A percentile compares a stretch with the other conserved stretches of the same genome.
Conservation (phyloP, 2,888 invertebrate species). For the Silvanus unidentatus region DNA sequence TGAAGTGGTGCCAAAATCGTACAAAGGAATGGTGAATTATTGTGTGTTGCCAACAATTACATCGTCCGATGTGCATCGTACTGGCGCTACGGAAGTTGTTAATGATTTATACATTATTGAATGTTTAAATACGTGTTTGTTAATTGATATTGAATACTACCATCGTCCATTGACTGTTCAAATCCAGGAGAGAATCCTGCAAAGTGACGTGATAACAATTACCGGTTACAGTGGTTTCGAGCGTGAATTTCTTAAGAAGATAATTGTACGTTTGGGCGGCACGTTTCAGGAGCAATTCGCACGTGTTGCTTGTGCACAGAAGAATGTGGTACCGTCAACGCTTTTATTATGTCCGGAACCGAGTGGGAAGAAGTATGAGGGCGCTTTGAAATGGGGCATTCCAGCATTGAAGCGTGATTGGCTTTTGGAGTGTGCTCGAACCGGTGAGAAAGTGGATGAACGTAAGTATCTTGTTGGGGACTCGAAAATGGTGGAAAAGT, state of each 20-base stretch:
- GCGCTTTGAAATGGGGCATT: conserved; percentile 78
- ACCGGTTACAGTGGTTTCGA: conserved; percentile 72
- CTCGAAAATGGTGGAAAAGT: conserved; percentile 18
- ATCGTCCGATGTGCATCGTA: too few relatives aligned
- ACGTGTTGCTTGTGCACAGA: conserved; percentile 46
- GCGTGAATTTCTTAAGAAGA: conserved; percentile 63
- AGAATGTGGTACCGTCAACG: conserved; percentile 59
- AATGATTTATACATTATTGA: conserved; percentile 70
- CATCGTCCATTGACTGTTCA: conserved; percentile 57
- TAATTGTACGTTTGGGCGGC: conserved; percentile 70
- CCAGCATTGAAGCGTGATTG: conserved; percentile 74
- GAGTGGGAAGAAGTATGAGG: conserved; percentile 73
- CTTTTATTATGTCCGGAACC: conserved; percentile 72
- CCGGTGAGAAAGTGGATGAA: conserved; percentile 53
- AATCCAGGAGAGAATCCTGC: conserved; percentile 50
- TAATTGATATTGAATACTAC: conserved; percentile 61
- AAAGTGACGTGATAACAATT: conserved; percentile 69
- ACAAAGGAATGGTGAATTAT: conserved; percentile 56
- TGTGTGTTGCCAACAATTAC: conserved; percentile 53
- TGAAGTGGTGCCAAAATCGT: conserved; percentile 41
- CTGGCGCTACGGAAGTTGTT: conserved; percentile 38
- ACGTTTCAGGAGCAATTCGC: conserved; percentile 58
- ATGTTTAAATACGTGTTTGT: conserved; percentile 52
- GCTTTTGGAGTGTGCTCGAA: conserved; percentile 64
- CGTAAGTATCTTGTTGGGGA: conserved; percentile 55